phyloP scores from a whole-genome alignment of 2,797 vertebrate genomes.

The Myotis vivesi region DNA sequence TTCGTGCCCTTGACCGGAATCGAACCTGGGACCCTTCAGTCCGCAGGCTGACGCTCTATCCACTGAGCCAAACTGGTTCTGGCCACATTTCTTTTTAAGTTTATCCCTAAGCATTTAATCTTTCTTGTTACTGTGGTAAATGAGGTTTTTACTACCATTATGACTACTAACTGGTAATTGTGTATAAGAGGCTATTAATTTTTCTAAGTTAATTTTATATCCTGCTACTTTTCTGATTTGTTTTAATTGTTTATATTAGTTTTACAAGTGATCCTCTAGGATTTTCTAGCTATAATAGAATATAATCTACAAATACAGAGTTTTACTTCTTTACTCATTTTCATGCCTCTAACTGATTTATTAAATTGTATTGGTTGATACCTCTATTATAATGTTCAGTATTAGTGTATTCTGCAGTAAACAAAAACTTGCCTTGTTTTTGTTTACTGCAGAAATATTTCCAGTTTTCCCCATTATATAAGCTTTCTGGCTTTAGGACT shows the following conservation, averaged over 20 bases:
- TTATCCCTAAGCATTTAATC: slow-evolving; percentile 15
- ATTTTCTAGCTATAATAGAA: background rate
- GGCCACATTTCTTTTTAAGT: background rate
- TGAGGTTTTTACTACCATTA: background rate
- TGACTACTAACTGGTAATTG: background rate
- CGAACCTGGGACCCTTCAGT: too few species aligned
- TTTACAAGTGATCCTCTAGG: background rate
- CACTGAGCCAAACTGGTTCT: too few species aligned
- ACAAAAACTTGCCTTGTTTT: background rate
- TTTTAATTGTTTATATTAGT: background rate
- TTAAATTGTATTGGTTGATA: background rate
- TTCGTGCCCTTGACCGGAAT: too few species aligned
- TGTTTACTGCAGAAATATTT: background rate
- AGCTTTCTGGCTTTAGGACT: background rate
- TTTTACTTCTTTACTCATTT: background rate
- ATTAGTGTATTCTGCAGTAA: background rate
- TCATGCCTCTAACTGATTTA: background rate
- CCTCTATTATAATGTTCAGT: background rate
- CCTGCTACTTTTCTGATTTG: background rate
- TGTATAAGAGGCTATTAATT: background rate
- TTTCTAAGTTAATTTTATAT: slow-evolving; percentile 17
- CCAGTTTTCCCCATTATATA: background rate
- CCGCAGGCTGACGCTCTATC: too few species aligned
- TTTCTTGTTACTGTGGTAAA: background rate
- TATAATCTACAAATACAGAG: background rate